Conservation (phyloP, 2,113 vertebrate species). For the Pogona vitticeps region DNA sequence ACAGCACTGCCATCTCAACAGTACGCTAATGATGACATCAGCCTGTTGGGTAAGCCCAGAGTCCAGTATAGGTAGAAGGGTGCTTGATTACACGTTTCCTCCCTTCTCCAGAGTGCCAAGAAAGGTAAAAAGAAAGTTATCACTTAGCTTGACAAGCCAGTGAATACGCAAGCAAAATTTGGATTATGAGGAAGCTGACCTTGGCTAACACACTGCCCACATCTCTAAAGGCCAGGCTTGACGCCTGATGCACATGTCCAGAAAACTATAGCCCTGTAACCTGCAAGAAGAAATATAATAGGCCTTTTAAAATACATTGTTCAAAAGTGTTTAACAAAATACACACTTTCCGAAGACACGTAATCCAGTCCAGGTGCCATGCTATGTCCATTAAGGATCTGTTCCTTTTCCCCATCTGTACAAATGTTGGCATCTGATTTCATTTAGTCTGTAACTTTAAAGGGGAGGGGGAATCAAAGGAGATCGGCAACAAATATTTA, state of each 20-base stretch:
- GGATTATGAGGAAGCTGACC: not conserved
- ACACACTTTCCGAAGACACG: conserved; percentile 44
- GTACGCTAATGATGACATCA: not conserved
- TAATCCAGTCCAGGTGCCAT: conserved; percentile 32
- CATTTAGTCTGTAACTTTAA: not conserved
- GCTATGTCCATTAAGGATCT: conserved; percentile 48
- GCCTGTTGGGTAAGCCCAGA: not conserved
- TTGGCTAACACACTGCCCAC: not conserved
- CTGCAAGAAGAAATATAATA: not conserved
- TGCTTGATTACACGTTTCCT: not conserved
- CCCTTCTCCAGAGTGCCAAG: not conserved
- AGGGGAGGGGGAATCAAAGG: not conserved
- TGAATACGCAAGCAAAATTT: not conserved
- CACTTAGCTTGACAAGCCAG: not conserved
- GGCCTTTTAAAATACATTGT: not conserved
- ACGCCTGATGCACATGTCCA: not conserved
- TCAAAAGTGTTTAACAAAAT: conserved; percentile 46
- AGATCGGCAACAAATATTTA: conserved; percentile 34
- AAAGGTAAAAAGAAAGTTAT: not conserved
- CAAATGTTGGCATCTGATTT: not conserved
- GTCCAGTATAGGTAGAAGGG: not conserved
- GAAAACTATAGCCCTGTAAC: not conserved
- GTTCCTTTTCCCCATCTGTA: conserved; percentile 17
- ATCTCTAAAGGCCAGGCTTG: not conserved
- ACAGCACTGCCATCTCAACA: not conserved